Base-by-base conservation (phyloP, 2,113 vertebrate genomes). In the Rostratula benghalensis region DNA sequence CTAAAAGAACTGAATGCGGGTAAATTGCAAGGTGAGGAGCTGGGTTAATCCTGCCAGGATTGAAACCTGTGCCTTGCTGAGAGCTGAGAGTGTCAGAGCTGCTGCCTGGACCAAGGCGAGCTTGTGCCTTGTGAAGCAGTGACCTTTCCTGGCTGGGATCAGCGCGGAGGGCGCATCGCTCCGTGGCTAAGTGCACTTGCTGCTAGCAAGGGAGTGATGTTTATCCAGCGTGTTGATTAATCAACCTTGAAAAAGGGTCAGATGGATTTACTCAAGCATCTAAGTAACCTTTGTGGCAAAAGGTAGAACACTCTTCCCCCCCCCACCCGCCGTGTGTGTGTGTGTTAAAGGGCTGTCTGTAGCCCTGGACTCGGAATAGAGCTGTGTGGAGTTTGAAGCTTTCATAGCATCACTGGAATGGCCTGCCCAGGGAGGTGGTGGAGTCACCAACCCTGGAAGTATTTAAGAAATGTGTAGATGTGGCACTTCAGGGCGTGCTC, bases 241-340 rank as follows among this genome's bases (percentile, higher is more conserved):
- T 89, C 89, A 89, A 24, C 94, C 94, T 94, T 94, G 89, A 84
- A 78, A 93, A 87, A 81, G 93, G 80, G 87, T 94, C 92, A 93
- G 87, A 75, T 75, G 81, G 87, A 35, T 87, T 93, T 94, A 68
- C 83, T 89, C 64, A 68, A 70, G 68, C 80, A 75, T 89, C 76
- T 75, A 59, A 92, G 77, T 88, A 94, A 87, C 83, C 73, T 95
- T 89, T 51, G 10, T 51, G 53, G 84, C 61, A 84, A 73, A 86
- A 83, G 9, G 31, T 4, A 7, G 1, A 64, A 87, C 20, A n/a
- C n/a, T n/a, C n/a, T n/a, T n/a, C 25, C n/a, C 10, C 5, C 37
- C 22, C n/a, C n/a, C n/a, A n/a, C n/a, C n/a, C n/a, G n/a, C n/a
- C n/a, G n/a, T n/a, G n/a, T n/a, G n/a, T 56, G 60, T 89, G 48